phyloP scores from a whole-genome alignment of 2,888 invertebrate species.

The Plebejus melissa region DNA sequence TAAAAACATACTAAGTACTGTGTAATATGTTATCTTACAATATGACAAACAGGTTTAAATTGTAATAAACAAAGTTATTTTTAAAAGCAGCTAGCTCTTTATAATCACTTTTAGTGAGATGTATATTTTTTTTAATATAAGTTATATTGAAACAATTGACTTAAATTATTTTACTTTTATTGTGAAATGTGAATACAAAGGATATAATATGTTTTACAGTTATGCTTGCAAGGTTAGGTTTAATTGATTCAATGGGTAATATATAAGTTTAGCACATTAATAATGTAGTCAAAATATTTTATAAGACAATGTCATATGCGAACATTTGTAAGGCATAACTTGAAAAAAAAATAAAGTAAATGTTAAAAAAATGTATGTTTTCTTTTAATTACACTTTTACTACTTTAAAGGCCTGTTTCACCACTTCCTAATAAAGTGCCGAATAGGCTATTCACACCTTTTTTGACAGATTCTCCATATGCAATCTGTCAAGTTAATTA shows the following conservation, averaged over 20 bases:
- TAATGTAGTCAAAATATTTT: slow-evolving; percentile 64
- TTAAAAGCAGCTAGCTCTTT: slow-evolving; percentile 19
- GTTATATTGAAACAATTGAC: slow-evolving; percentile 33
- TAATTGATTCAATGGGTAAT: slow-evolving; percentile 67
- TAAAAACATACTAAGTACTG: background rate
- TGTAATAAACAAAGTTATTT: slow-evolving; percentile 11
- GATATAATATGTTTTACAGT: slow-evolving; percentile 22
- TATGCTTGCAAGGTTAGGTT: slow-evolving; percentile 60
- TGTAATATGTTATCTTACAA: background rate
- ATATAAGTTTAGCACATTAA: slow-evolving; percentile 78
- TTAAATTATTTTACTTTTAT: slow-evolving; percentile 26
- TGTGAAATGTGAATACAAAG: slow-evolving; percentile 3
- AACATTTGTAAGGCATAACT: slow-evolving; percentile 77
- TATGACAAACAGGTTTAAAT: background rate
- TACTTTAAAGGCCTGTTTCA: background rate
- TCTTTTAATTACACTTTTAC: slow-evolving; percentile 28
- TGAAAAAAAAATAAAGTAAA: slow-evolving; percentile 78
- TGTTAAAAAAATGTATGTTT: slow-evolving; percentile 59
- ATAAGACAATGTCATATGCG: slow-evolving; percentile 69
- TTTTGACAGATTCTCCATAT: too few relatives aligned
- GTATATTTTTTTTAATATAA: slow-evolving; percentile 38
- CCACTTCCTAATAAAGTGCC: too few relatives aligned
- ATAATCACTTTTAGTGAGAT: slow-evolving; percentile 33
- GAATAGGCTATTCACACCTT: too few relatives aligned
- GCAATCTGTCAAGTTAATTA: too few relatives aligned